Percentiles rank a stretch among this genome's conserved stretches.
Evolutionary conservation across 2,113 vertebrate species (phyloP).

Genomic region (Ivindomyrus marchei): DNA sequence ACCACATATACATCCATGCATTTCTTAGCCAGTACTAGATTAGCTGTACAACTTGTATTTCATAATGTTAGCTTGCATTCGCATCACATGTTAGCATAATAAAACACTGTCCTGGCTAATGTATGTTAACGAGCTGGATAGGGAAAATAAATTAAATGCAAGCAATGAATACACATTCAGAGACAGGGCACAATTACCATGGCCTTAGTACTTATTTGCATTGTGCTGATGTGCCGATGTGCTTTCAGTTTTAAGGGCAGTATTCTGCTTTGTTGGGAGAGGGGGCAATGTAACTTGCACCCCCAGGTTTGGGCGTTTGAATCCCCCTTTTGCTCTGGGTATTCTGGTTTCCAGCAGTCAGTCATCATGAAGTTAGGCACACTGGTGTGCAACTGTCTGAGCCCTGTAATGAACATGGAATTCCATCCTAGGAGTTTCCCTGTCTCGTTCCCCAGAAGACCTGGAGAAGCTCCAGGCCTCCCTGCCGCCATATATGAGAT

Average conservation of each 20-base stretch:
- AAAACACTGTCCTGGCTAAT: not conserved
- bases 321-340: not conserved
- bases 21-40: not conserved
- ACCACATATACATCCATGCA: not conserved
- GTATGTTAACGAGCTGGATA: not conserved
- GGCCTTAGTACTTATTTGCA: not conserved
- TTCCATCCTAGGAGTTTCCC: not conserved
- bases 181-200: not conserved
- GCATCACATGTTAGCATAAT: not conserved
- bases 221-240: not conserved
- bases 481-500: not conserved
- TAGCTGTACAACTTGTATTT: not conserved
- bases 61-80: not conserved
- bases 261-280: not conserved
- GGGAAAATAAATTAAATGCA: not conserved
- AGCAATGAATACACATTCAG: not conserved
- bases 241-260: not conserved
- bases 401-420: not conserved
- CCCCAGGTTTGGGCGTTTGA: not conserved
- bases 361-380: not conserved
- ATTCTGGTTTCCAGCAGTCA: not conserved
- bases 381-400: not conserved
- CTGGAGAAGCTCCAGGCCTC: not conserved
- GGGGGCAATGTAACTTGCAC: not conserved
- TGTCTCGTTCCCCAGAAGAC: not conserved